A percentile compares a stretch with the other conserved stretches of the same genome.
Evolutionary conservation across 2,888 invertebrate genomes (phyloP).

Genomic region (Digitonthophagus gazella): DNA sequence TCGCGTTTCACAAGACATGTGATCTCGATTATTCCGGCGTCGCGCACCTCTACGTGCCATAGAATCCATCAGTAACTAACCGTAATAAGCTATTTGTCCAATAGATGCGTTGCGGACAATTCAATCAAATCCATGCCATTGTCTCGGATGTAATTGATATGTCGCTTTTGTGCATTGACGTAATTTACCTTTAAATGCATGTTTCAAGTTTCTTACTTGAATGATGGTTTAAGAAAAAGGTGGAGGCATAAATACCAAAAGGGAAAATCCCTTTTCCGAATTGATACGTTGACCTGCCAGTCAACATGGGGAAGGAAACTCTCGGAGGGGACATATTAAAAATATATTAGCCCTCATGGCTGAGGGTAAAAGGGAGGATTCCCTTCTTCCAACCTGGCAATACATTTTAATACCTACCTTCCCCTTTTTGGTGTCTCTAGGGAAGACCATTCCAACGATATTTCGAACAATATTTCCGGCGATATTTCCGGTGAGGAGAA

Average conservation of each 20-base stretch:
- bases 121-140: no score
- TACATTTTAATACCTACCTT: slow-evolving; percentile 21
- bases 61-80: background rate
- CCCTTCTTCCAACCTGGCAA: slow-evolving; percentile 7
- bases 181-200: no score
- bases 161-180: background rate
- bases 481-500: no score
- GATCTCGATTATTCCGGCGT: background rate
- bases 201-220: no score
- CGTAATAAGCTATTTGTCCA: no score
- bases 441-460: background rate
- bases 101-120: no score
- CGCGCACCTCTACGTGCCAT: background rate
- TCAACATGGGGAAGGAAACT: slow-evolving; percentile 11
- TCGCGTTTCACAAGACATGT: background rate
- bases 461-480: background rate
- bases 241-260: background rate
- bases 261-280: slow-evolving; percentile 6
- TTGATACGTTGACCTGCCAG: slow-evolving; percentile 7
- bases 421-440: background rate
- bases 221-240: background rate
- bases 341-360: slow-evolving; percentile 8
- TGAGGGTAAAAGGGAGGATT: background rate
- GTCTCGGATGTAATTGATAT: no score
- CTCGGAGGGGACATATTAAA: slow-evolving; percentile 9